Base-by-base conservation (phyloP, 2,888 invertebrate species). In the Norana najaformis region DNA sequence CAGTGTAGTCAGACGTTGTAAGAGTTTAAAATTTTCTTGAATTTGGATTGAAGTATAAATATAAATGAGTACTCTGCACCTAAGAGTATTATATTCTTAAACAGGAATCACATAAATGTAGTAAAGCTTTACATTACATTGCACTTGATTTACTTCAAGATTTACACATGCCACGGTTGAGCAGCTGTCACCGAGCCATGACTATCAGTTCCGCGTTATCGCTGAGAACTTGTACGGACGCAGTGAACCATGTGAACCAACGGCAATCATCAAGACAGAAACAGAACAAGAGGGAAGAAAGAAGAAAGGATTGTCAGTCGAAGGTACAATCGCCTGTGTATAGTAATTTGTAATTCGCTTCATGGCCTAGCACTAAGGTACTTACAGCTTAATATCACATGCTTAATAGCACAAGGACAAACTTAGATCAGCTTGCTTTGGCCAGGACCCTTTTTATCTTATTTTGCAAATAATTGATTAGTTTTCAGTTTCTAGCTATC, bases 201-300 rank as follows among this genome's bases (percentile, higher is more conserved):
- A 98, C 95, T 99, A 99, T 95, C 98, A 99, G 95, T 99, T 99
- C 96, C 96, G 99, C 92, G 97, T 99, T 18, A 97, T 97, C 94
- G 99, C 99, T 0, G 99, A 99, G 95, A 99, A 99, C 95, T 97
- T 99, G 92, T 99, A 99, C 95, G 99, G 99, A 6, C 96, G 98
- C 88, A 98, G 98, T 35, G 98, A 98, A 93, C 97, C 99, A 0
- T 99, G 99, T 93, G 98, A 98, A 91, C 96, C 97, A 0, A 98
- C 98, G 89, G 93, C 92, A 20, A 18, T 91, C 30, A 83, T 89
- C 38, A 91, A 91, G 37, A 92, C 91, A 18, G 94, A 93, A 90
- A 94, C 94, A 23, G 94, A 94, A 37, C 93, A 93, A 88, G 92
- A 93, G 20, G 91, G 91, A 0, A 90, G 92, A n/a, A 91, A 90